Evolutionary conservation across 2,113 vertebrate species (phyloP), one percentile per base, ranked within the genome.

Genomic region (Piprites chloris): DNA sequence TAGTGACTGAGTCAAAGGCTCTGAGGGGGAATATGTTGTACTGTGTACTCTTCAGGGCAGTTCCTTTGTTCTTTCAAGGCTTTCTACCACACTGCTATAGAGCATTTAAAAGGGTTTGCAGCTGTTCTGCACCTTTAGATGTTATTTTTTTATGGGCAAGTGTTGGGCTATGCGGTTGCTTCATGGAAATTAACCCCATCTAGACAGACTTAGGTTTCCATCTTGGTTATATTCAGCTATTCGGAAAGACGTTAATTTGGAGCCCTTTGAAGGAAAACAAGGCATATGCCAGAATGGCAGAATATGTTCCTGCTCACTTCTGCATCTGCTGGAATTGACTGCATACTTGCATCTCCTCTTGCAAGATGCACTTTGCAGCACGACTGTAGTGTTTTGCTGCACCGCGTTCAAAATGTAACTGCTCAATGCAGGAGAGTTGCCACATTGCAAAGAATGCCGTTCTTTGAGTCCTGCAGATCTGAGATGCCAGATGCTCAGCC

Each of bases 261-360:
- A 87, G 28, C 17, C 35, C 47, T 87, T 84, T 80, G 30, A 72
- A 92, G 39, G 42, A 67, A 80, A 76, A 69, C 66, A 75, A 80
- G 41, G 44, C 3, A 4, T 41, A 5, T 77, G 27, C 33, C 39
- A 83, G 44, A 59, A 80, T 0, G 14, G n/a, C 42, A 62, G 63
- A 62, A 14, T 75, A 33, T 39, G 9, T 66, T 92, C 12, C 27
- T 90, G 69, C 49, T 90, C 4, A 1, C 63, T 92, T 83, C 59
- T 53, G 11, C 33, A 30, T 77, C 68, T 73, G 50, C 78, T 78
- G 41, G 53, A 74, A 26, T 49, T 73, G 46, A 22, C 76, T 79
- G 58, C 8, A 12, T 47, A 15, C 12, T 55, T 74, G 22, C 19
- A 12, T 47, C 16, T 79, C 32, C n/a, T 91, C 35, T 56, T 68